Conservation (phyloP, 2,888 invertebrate species). For the Stictocephala bisonia region DNA sequence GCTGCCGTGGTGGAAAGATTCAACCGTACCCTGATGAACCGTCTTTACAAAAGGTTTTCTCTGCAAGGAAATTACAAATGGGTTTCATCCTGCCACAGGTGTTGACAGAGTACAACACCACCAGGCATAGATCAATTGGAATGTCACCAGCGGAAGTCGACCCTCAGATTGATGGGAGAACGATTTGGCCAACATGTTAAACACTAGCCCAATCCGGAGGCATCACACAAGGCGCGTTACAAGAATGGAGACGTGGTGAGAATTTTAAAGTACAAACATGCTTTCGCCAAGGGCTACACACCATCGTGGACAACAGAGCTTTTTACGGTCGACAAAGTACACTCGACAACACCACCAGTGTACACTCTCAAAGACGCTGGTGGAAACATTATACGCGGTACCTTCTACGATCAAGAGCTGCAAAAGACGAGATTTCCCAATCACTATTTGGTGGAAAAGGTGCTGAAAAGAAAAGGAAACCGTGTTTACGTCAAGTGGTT, state of each 20-base stretch:
- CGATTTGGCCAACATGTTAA: not conserved
- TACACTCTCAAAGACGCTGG: not conserved
- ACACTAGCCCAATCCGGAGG: no score
- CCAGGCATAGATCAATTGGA: constrained; percentile 12
- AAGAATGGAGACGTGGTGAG: not conserved
- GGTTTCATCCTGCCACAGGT: not conserved
- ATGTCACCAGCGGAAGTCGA: constrained; percentile 21
- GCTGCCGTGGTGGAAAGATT: constrained; percentile 38
- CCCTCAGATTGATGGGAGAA: not conserved
- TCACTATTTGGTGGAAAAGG: constrained; percentile 40
- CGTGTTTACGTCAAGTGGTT: constrained; percentile 44
- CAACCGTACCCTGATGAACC: constrained; percentile 19
- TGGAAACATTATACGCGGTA: constrained; percentile 1
- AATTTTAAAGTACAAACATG: not conserved
- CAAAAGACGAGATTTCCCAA: constrained; percentile 34
- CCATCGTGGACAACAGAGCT: not conserved
- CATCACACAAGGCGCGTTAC: no score
- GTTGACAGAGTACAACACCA: not conserved
- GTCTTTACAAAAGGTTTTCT: not conserved
- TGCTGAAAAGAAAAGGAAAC: not conserved
- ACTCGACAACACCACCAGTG: not conserved
- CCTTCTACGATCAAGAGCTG: constrained; percentile 45
- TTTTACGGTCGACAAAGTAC: not conserved
- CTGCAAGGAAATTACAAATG: constrained; percentile 15
- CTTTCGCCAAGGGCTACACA: not conserved